phyloP scores from a whole-genome alignment of 2,888 invertebrate species.

The Drosophila mimica region DNA sequence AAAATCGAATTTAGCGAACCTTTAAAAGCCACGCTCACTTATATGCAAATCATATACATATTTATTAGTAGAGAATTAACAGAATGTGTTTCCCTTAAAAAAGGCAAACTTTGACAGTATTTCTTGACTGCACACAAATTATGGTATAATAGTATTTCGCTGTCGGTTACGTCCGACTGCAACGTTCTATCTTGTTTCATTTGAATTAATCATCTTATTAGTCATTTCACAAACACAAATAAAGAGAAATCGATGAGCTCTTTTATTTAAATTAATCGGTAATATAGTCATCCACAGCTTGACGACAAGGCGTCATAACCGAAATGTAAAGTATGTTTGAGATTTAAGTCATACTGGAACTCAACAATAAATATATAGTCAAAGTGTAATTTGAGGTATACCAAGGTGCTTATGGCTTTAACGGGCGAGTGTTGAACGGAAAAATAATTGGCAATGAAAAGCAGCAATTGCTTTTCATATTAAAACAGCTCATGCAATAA shows the following conservation, averaged over 20 bases:
- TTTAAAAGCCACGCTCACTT: no score
- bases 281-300: neutral
- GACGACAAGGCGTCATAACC: neutral
- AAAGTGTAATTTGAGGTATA: neutral
- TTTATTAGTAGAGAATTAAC: no score
- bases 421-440: neutral
- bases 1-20: no score
- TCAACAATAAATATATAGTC: neutral
- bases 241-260: neutral
- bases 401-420: neutral
- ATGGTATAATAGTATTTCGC: no score
- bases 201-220: neutral
- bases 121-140: no score
- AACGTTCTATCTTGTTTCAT: no score
- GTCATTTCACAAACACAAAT: no score
- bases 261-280: neutral
- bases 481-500: slow-evolving; percentile 1
- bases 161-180: no score
- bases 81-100: no score
- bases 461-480: neutral
- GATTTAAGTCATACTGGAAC: neutral
- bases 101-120: no score
- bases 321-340: neutral
- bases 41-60: no score
- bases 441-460: neutral